Percentiles rank a stretch among this genome's conserved stretches.
phyloP scores from a whole-genome alignment of 53 echinoderm and acorn worm species.

The Zoroaster sp. region DNA sequence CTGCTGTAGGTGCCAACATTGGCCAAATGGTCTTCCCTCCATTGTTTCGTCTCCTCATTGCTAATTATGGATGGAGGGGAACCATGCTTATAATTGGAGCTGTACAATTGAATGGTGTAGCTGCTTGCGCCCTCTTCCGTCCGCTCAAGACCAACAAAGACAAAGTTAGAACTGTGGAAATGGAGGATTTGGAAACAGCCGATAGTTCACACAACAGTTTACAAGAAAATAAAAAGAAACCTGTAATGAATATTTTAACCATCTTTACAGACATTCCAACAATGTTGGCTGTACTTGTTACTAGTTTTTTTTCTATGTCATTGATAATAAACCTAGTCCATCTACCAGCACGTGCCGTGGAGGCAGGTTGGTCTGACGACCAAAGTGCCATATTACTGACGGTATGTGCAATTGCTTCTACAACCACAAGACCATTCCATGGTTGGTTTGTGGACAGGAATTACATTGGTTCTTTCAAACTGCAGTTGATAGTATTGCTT shows the following conservation, averaged over 20 bases:
- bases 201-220: background rate
- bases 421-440: background rate
- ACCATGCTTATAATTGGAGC: slow-evolving; percentile 46
- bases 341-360: background rate
- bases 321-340: background rate
- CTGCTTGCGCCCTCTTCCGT: slow-evolving; percentile 43
- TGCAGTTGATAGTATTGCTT: background rate
- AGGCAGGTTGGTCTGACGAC: slow-evolving; percentile 7
- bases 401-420: background rate
- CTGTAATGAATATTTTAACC: background rate
- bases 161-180: background rate
- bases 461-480: slow-evolving; percentile 2
- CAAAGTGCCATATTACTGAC: background rate
- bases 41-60: slow-evolving; percentile 10
- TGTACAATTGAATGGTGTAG: slow-evolving; percentile 22
- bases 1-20: background rate
- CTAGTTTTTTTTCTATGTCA: background rate
- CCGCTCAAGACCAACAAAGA: background rate
- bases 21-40: slow-evolving; percentile 39
- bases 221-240: background rate
- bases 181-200: background rate
- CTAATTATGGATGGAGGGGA: slow-evolving; percentile 39
- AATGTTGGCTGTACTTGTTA: background rate
- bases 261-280: background rate
- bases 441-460: slow-evolving; percentile 20